These are phyloP conservation scores for Alligator sinensis DNA, from an alignment of 2,113 vertebrate genomes.

Conservation along the genomic window DNA sequence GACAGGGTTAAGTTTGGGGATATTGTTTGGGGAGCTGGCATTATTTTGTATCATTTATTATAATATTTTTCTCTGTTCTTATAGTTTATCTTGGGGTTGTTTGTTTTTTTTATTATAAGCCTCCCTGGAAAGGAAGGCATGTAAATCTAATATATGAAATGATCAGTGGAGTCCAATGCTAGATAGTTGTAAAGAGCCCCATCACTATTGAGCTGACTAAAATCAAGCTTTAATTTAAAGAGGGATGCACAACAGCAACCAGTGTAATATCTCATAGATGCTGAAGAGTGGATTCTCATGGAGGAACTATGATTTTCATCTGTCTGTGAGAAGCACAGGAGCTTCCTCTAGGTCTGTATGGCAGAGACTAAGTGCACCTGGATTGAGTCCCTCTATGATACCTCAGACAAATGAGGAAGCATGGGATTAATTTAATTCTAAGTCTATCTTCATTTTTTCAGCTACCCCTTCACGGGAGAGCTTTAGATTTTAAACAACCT, in stretches of 20 bases:
- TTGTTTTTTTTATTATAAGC: no score
- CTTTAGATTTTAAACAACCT: neutral
- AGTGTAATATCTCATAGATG: neutral
- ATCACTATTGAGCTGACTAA: neutral
- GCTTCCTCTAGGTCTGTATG: neutral
- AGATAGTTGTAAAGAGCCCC: neutral
- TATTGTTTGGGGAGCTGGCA: no score
- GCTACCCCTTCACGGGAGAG: neutral
- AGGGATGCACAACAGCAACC: neutral
- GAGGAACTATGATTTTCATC: rapidly evolving
- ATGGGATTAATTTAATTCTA: neutral
- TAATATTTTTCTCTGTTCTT: no score
- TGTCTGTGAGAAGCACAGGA: neutral
- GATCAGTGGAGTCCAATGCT: neutral
- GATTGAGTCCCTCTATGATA: neutral
- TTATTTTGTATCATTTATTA: no score
- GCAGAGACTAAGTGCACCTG: neutral
- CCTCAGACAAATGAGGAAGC: rapidly evolving
- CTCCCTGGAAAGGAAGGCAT: no score
- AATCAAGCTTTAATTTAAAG: neutral
- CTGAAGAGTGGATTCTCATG: neutral
- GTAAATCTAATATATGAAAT: no score
- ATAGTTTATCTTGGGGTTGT: no score
- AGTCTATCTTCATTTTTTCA: neutral
- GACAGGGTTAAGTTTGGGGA: no score